Conservation (phyloP, 2,888 invertebrate species). For the Cheilosia vernalis region DNA sequence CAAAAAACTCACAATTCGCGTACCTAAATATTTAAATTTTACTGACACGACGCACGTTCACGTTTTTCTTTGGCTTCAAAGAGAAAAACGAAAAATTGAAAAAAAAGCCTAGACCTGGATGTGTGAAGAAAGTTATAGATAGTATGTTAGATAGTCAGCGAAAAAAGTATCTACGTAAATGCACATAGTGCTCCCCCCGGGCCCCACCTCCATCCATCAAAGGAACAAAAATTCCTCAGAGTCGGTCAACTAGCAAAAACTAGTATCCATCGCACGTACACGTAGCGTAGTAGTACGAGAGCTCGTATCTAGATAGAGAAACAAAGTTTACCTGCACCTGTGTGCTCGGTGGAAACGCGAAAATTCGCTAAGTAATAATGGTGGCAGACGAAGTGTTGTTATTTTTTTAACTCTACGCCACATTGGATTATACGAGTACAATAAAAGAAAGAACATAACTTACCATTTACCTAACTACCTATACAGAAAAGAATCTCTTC, state of each 20-base stretch:
- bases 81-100: slow-evolving; percentile 10
- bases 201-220: not conserved
- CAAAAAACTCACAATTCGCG: slow-evolving; percentile 27
- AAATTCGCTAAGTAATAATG: slow-evolving; percentile 56
- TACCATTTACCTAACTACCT: not conserved
- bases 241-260: slow-evolving; percentile 67
- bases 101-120: not conserved
- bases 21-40: slow-evolving; percentile 7
- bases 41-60: slow-evolving; percentile 4
- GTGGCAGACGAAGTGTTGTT: slow-evolving; percentile 13
- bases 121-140: slow-evolving; percentile 38
- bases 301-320: slow-evolving; percentile 18
- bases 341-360: slow-evolving; percentile 50
- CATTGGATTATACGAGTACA: not conserved
- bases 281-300: not conserved
- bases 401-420: not conserved
- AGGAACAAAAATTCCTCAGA: slow-evolving; percentile 43
- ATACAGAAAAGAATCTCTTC: slow-evolving; percentile 30
- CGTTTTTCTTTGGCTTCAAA: slow-evolving; percentile 21
- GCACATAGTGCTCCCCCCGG: slow-evolving; percentile 25
- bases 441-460: not conserved
- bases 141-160: slow-evolving; percentile 19
- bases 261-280: slow-evolving; percentile 54
- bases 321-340: slow-evolving; percentile 39
- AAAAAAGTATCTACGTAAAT: slow-evolving; percentile 39